Base-by-base conservation (phyloP, 2,113 vertebrate species). In the Microcebus tavaratra region DNA sequence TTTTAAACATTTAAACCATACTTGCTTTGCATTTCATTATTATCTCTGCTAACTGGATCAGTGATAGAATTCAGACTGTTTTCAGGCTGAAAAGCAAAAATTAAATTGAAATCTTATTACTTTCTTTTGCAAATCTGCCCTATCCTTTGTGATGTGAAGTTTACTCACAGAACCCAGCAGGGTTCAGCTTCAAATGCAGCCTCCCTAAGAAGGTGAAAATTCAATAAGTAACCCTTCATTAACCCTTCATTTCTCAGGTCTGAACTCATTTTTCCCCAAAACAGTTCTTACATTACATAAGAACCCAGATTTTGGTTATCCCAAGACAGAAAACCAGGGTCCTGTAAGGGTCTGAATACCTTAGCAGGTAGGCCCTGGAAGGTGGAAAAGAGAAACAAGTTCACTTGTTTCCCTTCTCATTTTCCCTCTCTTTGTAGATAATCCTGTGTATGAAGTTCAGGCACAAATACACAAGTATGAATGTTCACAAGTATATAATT, bases 21-120 rank as follows among this genome's bases (percentile, higher is more conserved):
- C 67, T 67, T 79, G 82, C 86, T 94, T 95, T 90, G 84, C 89
- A 90, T 88, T 83, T 92, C 65, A 39, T 61, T 87, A 84, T 79
- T 70, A 95, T 94, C 95, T 95, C n/a, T 89, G 88, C 70, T 90
- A 94, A 87, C 31, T 65, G 84, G 70, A 90, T 88, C 84, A 53
- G 85, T 25, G 31, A 42, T 88, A 87, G 80, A 92, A 88, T 79
- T 88, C 91, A 65, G 83, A 65, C 57, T 65, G 39, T 53, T 89
- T 88, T 81, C 59, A 88, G 80, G 50, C 70, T 72, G 84, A 96
- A 93, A 97, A 91, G 75, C 68, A 92, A 88, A 48, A 5, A 12
- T 76, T 45, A 63, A 82, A 63, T 78, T 72, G 84, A 91, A 97
- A 90, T 94, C 57, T 90, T 90, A 72, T 61, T 81, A 53, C 76